Evolutionary conservation across 37 sponge, comb jelly and placozoan species (phyloP).

Genomic region (Corticium candelabrum): DNA sequence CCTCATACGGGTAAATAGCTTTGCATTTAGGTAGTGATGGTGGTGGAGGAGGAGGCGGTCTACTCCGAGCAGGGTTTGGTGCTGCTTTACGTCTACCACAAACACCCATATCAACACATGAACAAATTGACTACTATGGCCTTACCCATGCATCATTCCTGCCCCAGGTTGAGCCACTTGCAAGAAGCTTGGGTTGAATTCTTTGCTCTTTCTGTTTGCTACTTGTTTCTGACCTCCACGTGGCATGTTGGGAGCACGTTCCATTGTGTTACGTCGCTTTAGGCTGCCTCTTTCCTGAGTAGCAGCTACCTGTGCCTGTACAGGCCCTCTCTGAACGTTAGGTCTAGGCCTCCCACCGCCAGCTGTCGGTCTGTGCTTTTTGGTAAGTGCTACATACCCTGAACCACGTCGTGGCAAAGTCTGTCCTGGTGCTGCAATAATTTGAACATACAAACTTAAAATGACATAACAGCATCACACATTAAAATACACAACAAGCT

Average conservation of each 20-base stretch:
- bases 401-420: no score
- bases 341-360: no score
- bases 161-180: not conserved
- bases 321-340: not conserved
- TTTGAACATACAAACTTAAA: no score
- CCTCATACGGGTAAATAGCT: constrained; percentile 85
- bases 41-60: constrained; percentile 58
- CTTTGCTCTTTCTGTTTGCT: constrained; percentile 10
- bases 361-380: no score
- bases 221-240: constrained; percentile 18
- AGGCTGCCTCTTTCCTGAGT: not conserved
- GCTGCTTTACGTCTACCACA: not conserved
- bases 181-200: not conserved
- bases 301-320: not conserved
- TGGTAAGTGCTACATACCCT: no score
- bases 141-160: not conserved
- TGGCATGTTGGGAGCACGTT: not conserved
- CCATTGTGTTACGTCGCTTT: not conserved
- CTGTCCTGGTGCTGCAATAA: no score
- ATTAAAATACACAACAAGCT: no score
- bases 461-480: no score
- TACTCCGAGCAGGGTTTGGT: constrained; percentile 13
- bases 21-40: constrained; percentile 17
- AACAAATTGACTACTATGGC: no score
- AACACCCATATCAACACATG: no score